These are phyloP conservation scores for Serinus canaria DNA, from an alignment of 2,113 vertebrate genomes.

Conservation along the genomic window DNA sequence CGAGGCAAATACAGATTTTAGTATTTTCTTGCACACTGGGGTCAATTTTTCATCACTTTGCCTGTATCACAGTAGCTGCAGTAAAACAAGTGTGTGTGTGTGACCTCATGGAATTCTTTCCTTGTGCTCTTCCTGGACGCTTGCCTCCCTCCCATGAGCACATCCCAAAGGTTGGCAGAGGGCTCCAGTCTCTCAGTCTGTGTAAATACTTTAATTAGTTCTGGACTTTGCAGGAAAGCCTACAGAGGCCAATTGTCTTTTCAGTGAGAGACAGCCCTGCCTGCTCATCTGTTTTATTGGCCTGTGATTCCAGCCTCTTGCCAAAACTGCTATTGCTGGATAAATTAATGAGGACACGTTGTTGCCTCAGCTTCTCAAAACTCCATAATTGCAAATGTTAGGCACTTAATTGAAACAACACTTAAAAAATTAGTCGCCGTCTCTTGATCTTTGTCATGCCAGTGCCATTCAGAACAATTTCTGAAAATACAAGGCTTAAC, in stretches of 20 bases:
- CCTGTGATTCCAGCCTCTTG: background rate
- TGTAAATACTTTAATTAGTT: constrained; percentile 50
- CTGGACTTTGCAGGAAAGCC: constrained; percentile 12
- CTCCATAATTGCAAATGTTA: constrained; percentile 1
- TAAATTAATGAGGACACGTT: constrained; percentile 63
- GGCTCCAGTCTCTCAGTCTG: background rate
- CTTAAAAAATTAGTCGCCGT: background rate
- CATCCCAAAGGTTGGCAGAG: background rate
- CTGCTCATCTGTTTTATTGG: constrained; percentile 63
- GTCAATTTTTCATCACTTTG: background rate
- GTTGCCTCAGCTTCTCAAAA: constrained; percentile 55
- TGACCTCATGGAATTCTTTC: background rate
- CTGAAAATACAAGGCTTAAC: background rate
- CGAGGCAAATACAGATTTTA: background rate
- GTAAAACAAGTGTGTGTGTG: background rate
- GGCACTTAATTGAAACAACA: constrained; percentile 25
- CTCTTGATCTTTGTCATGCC: background rate
- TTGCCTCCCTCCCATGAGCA: background rate
- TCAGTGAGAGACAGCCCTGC: constrained; percentile 41
- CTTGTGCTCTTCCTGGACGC: background rate
- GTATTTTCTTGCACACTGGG: background rate
- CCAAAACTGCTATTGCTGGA: constrained; percentile 57
- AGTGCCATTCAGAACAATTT: background rate
- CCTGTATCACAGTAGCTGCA: background rate
- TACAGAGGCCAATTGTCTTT: constrained; percentile 39